A percentile compares a stretch with the other conserved stretches of the same genome.
Evolutionary conservation across 2,888 invertebrate genomes (phyloP).

Genomic region (Punctoribates punctum): DNA sequence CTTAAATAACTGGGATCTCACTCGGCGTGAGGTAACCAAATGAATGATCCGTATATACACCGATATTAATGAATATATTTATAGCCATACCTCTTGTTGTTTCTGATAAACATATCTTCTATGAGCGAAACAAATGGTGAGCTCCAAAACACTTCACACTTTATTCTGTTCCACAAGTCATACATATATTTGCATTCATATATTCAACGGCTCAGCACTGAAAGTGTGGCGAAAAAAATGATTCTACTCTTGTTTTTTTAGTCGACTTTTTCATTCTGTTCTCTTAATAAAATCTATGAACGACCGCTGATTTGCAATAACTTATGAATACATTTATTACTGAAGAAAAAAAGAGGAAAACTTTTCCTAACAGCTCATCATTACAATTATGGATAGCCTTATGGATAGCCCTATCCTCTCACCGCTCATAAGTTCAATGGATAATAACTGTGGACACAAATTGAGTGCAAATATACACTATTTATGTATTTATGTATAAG

Average conservation of each 20-base stretch:
- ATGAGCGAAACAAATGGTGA: neutral
- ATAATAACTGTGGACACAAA: neutral
- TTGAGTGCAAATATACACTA: neutral
- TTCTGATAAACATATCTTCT: neutral
- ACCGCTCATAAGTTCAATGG: neutral
- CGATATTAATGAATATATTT: neutral
- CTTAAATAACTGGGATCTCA: neutral
- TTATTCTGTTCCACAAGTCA: neutral
- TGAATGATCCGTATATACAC: neutral
- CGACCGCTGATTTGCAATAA: neutral
- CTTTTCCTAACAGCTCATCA: neutral
- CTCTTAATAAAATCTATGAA: conserved; percentile 6
- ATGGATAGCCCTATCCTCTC: neutral
- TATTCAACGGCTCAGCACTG: neutral
- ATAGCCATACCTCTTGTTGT: no score
- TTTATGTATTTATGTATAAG: conserved; percentile 25
- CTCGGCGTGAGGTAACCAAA: conserved; percentile 26
- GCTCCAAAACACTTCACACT: neutral
- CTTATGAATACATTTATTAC: conserved; percentile 7
- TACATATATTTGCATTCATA: neutral
- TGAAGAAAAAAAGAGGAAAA: neutral
- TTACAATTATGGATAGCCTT: no score
- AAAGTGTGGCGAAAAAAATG: conserved; percentile 20
- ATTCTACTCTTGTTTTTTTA: neutral
- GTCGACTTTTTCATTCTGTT: neutral